A percentile compares a stretch with the other conserved stretches of the same genome.
Evolutionary conservation across 1,140 invertebrate species (phyloP).

Genomic region (Drosophila micromelanica): DNA sequence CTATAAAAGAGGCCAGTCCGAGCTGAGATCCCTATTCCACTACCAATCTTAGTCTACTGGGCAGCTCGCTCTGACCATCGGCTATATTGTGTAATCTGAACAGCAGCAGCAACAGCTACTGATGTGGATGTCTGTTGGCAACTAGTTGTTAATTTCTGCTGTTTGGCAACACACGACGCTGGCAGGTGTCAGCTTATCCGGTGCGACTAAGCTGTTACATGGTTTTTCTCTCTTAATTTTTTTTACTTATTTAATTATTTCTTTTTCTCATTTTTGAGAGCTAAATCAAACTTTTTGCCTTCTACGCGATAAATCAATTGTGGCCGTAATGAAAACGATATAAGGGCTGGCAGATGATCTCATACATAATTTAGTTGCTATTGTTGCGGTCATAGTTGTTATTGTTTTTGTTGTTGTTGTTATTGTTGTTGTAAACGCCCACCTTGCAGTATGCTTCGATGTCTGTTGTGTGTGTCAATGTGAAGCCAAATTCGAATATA

Average conservation of each 20-base stretch:
- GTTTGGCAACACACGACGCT: constrained; percentile 53
- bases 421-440: constrained; percentile 4
- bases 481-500: constrained; percentile 11
- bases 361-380: constrained; percentile 25
- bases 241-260: constrained; percentile 17
- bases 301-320: constrained; percentile 24
- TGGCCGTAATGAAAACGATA: constrained; percentile 1
- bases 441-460: constrained; percentile 2
- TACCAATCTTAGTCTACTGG: background rate
- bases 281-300: constrained; percentile 12
- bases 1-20: background rate
- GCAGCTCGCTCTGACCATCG: background rate
- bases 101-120: constrained; percentile 3
- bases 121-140: constrained; percentile 46
- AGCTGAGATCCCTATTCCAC: background rate
- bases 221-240: no score
- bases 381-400: constrained; percentile 8
- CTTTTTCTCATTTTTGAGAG: background rate
- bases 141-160: constrained; percentile 70
- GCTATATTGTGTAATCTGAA: constrained; percentile 57
- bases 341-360: constrained; percentile 37
- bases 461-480: constrained; percentile 5
- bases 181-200: constrained; percentile 38
- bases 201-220: background rate
- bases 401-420: constrained; percentile 6